Percentiles rank a stretch among this genome's conserved stretches.
Evolutionary conservation across 23 tunicate genomes (phyloP).

Genomic region (Ciona savignyi): DNA sequence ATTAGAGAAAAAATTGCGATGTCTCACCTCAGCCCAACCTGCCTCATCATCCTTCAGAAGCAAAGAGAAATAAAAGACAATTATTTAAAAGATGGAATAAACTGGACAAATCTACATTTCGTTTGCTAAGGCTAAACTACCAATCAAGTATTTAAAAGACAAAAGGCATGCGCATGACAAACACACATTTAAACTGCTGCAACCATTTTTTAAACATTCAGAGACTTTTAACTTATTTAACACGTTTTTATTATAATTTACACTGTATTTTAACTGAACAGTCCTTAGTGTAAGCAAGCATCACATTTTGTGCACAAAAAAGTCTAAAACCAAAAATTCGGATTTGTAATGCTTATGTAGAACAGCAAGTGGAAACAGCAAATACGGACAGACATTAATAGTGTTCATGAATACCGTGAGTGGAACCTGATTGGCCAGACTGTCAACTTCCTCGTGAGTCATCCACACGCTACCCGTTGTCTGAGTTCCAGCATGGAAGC

Average conservation of each 20-base stretch:
- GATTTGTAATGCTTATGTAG: neutral
- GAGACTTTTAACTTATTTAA: too few relatives aligned
- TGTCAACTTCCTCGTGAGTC: conserved; percentile 93
- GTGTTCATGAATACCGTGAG: conserved; percentile 17
- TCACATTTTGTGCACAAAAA: neutral
- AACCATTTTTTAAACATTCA: too few relatives aligned
- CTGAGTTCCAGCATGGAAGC: conserved; percentile 34
- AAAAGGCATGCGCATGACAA: too few relatives aligned
- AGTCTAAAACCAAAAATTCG: neutral
- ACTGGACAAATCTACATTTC: too few relatives aligned
- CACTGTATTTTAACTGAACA: neutral
- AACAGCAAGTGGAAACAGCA: neutral
- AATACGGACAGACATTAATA: neutral
- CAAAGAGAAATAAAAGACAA: neutral
- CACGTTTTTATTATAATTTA: too few relatives aligned
- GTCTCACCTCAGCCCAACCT: conserved; percentile 76
- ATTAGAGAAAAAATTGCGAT: too few relatives aligned
- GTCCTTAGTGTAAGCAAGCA: neutral
- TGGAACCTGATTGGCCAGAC: conserved; percentile 39
- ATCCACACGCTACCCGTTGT: conserved; percentile 96
- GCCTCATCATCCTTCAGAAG: conserved; percentile 39
- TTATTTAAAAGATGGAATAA: neutral
- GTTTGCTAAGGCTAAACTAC: too few relatives aligned
- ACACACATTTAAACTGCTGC: too few relatives aligned
- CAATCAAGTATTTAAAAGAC: too few relatives aligned